Percentiles rank a stretch among this genome's conserved stretches.
Conservation (phyloP, 2,888 invertebrate species). For the Drosophila diplacantha region DNA sequence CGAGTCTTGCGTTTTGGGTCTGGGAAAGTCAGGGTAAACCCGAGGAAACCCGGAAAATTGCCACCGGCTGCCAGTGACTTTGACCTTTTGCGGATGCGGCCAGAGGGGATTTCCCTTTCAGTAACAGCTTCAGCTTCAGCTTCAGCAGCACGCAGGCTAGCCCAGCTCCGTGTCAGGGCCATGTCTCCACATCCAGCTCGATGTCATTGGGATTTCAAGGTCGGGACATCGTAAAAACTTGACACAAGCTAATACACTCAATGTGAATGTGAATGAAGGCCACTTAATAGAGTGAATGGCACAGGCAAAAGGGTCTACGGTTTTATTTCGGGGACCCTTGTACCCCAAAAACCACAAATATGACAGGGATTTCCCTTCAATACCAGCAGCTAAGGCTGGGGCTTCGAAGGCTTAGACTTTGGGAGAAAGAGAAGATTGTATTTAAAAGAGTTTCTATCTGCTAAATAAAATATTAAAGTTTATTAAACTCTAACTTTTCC, state of each 20-base stretch:
- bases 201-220: constrained; percentile 51
- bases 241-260: constrained; percentile 51
- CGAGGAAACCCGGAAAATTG: constrained; percentile 29
- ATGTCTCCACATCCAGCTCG: constrained; percentile 6
- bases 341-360: neutral
- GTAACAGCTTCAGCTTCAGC: constrained; percentile 11
- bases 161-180: constrained; percentile 11
- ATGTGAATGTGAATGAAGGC: constrained; percentile 18
- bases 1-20: constrained; percentile 8
- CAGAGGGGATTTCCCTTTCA: constrained; percentile 42
- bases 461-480: neutral
- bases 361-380: neutral
- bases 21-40: constrained; percentile 8
- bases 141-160: constrained; percentile 10
- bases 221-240: constrained; percentile 56
- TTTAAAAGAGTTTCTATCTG: neutral
- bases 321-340: neutral
- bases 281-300: constrained; percentile 17
- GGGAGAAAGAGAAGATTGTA: neutral
- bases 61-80: constrained; percentile 55
- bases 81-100: constrained; percentile 32
- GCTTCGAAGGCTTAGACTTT: no score
- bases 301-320: neutral
- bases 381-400: neutral
- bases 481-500: no score